Base-by-base conservation (phyloP, 1,140 invertebrate genomes). In the Papilio aristodemus region DNA sequence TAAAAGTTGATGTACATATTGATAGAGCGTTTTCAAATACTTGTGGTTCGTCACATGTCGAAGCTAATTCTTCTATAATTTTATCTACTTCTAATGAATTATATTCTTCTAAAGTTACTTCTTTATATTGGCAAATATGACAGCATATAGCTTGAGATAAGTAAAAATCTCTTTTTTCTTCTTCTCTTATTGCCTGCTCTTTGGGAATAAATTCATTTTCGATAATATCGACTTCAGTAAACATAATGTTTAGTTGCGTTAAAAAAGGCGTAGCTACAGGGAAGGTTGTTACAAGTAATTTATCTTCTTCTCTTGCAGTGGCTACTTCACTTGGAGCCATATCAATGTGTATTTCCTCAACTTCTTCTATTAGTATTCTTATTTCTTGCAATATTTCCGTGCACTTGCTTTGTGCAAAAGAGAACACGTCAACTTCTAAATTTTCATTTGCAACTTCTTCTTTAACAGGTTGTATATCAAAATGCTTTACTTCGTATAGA, bases 321-420 rank as follows among this genome's bases (percentile, higher is more conserved):
- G 36, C 14, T 11, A 62, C 14, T 39, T 62, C 59, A 62, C 17
- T 14, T 0, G 2, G 17, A 22, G n/a, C 8, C 10, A 22, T 25
- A 39, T 62, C 36, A 39, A 39, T 19, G 8, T 10, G 10, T 2
- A 59, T 27, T 14, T 4, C 7, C 13, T 59, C n/a, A 19, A 43
- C n/a, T 43, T 43, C 41, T 43, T 62, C 17, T 7, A 62, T 10
- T 22, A 13, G 13, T 22, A 22, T 62, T 38, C 7, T 39, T 13
- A 39, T 62, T 11, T 62, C 19, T 38, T 62, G 32, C 37, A n/a
- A 39, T 43, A 43, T 17, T 43, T 43, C 41, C 14, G 41, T 43
- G 14, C 17, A 14, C 0, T 7, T 14, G 14, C 5, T 14, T 9
- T 59, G 32, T 59, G 57, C 27, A 8, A n/a, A 36, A 7, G 4